phyloP scores from a whole-genome alignment of 2,888 invertebrate genomes.

The Torymus aiolomorphi region DNA sequence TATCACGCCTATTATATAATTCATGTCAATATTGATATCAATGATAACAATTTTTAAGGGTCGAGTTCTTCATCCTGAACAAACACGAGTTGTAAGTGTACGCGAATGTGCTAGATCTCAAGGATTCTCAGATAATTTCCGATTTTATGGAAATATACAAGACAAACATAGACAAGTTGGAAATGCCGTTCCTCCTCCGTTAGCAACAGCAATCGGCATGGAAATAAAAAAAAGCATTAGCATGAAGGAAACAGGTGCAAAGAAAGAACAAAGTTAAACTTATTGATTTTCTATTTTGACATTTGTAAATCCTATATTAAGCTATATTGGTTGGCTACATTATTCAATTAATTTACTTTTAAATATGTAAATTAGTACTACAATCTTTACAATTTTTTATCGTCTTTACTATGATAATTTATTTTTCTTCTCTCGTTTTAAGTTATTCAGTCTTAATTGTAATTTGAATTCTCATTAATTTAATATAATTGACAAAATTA shows the following conservation, averaged over 20 bases:
- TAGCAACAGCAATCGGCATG: conserved; percentile 85
- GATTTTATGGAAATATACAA: conserved; percentile 84
- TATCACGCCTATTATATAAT: too few species aligned
- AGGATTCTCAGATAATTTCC: conserved; percentile 87
- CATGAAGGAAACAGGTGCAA: conserved; percentile 34
- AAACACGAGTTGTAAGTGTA: conserved; percentile 89
- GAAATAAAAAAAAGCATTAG: conserved; percentile 80
- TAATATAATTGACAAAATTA: too few species aligned
- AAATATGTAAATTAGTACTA: conserved; percentile 41
- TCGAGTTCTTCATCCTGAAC: conserved; percentile 88
- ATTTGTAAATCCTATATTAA: conserved; percentile 46
- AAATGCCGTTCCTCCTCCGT: conserved; percentile 91
- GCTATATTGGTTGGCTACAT: conserved; percentile 21
- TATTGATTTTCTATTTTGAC: conserved; percentile 2
- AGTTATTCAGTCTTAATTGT: background rate
- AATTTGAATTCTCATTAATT: background rate
- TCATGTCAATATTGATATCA: background rate
- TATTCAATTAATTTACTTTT: conserved; percentile 21
- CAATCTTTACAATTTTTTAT: background rate
- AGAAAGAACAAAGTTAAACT: conserved; percentile 30
- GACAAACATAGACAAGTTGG: conserved; percentile 91
- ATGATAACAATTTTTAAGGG: conserved; percentile 76
- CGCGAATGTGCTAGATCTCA: conserved; percentile 92
- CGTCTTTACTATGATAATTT: conserved; percentile 10
- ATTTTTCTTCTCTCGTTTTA: conserved; percentile 17